phyloP scores from a whole-genome alignment of 2,113 vertebrate genomes.

The Centropus bengalensis region DNA sequence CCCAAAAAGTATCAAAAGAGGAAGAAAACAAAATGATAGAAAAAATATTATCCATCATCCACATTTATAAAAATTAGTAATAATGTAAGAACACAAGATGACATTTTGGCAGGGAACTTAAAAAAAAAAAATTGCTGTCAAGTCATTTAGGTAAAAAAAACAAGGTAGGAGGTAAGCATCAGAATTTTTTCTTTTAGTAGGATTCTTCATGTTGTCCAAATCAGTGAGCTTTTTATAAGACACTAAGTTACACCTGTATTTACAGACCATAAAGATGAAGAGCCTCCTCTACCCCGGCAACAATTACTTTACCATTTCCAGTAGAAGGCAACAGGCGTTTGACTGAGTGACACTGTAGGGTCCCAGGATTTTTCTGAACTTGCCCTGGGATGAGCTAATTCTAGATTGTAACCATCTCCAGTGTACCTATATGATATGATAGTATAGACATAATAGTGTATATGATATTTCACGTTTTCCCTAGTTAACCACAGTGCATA shows the following conservation, averaged over 20 bases:
- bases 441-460: neutral
- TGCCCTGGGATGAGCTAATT: neutral
- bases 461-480: neutral
- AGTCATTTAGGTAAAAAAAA: neutral
- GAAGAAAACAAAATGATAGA: too few relatives aligned
- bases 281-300: neutral
- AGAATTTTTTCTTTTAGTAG: neutral
- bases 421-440: rapidly evolving
- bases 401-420: neutral
- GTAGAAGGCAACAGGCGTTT: neutral
- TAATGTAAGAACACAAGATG: neutral
- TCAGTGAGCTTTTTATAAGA: neutral
- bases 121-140: too few relatives aligned
- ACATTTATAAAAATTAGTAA: neutral
- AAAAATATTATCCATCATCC: neutral
- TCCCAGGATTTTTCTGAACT: neutral
- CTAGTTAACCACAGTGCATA: neutral
- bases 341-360: neutral
- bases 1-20: neutral
- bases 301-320: neutral
- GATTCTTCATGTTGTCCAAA: neutral
- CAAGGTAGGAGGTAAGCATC: neutral
- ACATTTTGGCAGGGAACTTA: neutral
- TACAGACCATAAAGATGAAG: neutral
- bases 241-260: neutral